Evolutionary conservation across 2,888 invertebrate genomes (phyloP).

Genomic region (Drosophila neoperkinsi): DNA sequence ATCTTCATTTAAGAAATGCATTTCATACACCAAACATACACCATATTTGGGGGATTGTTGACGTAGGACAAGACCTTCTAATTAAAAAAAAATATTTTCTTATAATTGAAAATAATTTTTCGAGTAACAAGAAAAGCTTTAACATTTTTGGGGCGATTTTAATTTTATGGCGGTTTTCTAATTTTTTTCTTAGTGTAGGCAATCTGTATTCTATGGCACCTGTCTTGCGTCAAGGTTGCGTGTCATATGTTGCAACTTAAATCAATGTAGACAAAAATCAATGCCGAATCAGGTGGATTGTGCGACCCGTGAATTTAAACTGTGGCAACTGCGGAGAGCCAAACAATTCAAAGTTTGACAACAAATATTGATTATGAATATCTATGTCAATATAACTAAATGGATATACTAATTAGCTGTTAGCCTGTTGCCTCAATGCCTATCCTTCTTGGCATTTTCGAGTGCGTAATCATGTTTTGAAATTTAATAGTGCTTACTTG

Average conservation of each 20-base stretch:
- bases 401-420: not conserved
- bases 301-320: conserved; percentile 19
- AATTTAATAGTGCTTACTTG: conserved; percentile 30
- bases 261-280: conserved; percentile 35
- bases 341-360: not conserved
- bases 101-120: not conserved
- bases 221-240: conserved; percentile 25
- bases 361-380: not conserved
- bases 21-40: too few relatives aligned
- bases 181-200: not conserved
- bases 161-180: not conserved
- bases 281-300: conserved; percentile 18
- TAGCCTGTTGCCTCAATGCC: not conserved
- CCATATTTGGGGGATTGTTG: not conserved
- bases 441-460: not conserved
- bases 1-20: not conserved
- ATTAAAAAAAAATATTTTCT: not conserved
- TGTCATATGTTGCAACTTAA: conserved; percentile 15
- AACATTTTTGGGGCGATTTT: rapidly evolving
- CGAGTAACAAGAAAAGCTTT: not conserved
- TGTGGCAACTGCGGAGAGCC: not conserved
- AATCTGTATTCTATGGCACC: conserved; percentile 14
- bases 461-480: conserved; percentile 11
- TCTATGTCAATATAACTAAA: not conserved
- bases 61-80: not conserved